phyloP scores from a whole-genome alignment of 1,140 invertebrate genomes.

The Prorops nasuta region DNA sequence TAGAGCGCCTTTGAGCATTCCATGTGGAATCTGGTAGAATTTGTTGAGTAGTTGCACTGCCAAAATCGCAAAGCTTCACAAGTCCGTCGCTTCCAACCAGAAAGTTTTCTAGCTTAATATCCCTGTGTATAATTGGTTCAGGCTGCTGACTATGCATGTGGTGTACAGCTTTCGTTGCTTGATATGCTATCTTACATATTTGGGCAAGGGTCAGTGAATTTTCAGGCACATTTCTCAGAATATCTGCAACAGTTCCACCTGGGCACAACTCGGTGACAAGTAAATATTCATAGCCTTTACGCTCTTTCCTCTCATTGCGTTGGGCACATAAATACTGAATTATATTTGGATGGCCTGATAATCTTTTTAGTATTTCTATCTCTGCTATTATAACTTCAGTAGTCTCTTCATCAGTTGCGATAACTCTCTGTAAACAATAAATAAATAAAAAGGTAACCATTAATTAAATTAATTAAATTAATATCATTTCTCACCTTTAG shows the following conservation, averaged over 20 bases:
- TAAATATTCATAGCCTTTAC: slow-evolving; percentile 69
- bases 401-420: slow-evolving; percentile 76
- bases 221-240: slow-evolving; percentile 65
- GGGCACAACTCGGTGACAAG: slow-evolving; percentile 70
- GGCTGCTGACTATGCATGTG: slow-evolving; percentile 91
- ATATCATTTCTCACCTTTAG: slow-evolving; percentile 65
- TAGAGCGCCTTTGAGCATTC: slow-evolving; percentile 86
- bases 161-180: slow-evolving; percentile 83
- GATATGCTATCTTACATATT: slow-evolving; percentile 88
- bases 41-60: slow-evolving; percentile 86
- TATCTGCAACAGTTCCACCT: slow-evolving; percentile 80
- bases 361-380: slow-evolving; percentile 74
- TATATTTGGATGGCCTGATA: slow-evolving; percentile 78
- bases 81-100: slow-evolving; percentile 76
- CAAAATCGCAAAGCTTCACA: slow-evolving; percentile 98
- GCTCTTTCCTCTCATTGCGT: slow-evolving; percentile 61
- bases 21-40: slow-evolving; percentile 84
- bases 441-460: slow-evolving; percentile 7
- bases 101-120: slow-evolving; percentile 82
- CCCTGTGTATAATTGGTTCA: slow-evolving; percentile 83
- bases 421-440: slow-evolving; percentile 61
- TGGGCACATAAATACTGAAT: slow-evolving; percentile 77
- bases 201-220: slow-evolving; percentile 70
- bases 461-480: not conserved
- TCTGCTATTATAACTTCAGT: slow-evolving; percentile 75